phyloP scores from a whole-genome alignment of 2,797 vertebrate genomes.

The Atherinosoma microstoma region DNA sequence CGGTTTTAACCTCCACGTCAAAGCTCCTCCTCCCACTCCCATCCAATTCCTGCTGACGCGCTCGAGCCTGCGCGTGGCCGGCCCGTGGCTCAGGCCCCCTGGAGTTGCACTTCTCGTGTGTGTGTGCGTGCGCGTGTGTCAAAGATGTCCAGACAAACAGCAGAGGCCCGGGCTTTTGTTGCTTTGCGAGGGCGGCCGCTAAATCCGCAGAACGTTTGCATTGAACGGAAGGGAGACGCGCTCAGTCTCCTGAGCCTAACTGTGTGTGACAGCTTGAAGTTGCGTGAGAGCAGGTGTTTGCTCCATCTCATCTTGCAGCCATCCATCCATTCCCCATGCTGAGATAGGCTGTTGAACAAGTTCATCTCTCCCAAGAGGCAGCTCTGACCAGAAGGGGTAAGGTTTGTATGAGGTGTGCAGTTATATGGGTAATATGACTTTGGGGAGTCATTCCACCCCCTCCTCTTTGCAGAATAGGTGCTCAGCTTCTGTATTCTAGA shows the following conservation, averaged over 20 bases:
- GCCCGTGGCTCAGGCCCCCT: conserved; percentile 77
- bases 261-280: conserved; percentile 80
- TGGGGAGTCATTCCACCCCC: conserved; percentile 16
- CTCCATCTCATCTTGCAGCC: conserved; percentile 55
- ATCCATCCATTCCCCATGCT: conserved; percentile 41
- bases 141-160: conserved; percentile 58
- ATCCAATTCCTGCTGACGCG: conserved; percentile 42
- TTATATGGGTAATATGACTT: conserved; percentile 11
- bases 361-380: conserved; percentile 52
- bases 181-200: conserved; percentile 44
- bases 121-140: conserved; percentile 35
- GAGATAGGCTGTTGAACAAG: conserved; percentile 51
- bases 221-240: conserved; percentile 67
- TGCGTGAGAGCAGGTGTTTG: conserved; percentile 81
- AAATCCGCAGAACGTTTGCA: conserved; percentile 59
- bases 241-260: conserved; percentile 74
- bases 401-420: conserved; percentile 40
- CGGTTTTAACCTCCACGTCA: conserved; percentile 66
- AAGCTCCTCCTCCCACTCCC: conserved; percentile 68
- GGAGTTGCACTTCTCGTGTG: conserved; percentile 20
- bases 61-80: conserved; percentile 79
- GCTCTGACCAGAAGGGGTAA: conserved; percentile 51
- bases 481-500: not conserved
- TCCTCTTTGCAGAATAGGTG: conserved; percentile 13
- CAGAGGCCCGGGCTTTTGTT: conserved; percentile 68